These are phyloP conservation scores for Anser brachyrhynchus DNA, from an alignment of 2,113 vertebrate genomes.

Conservation along the genomic window DNA sequence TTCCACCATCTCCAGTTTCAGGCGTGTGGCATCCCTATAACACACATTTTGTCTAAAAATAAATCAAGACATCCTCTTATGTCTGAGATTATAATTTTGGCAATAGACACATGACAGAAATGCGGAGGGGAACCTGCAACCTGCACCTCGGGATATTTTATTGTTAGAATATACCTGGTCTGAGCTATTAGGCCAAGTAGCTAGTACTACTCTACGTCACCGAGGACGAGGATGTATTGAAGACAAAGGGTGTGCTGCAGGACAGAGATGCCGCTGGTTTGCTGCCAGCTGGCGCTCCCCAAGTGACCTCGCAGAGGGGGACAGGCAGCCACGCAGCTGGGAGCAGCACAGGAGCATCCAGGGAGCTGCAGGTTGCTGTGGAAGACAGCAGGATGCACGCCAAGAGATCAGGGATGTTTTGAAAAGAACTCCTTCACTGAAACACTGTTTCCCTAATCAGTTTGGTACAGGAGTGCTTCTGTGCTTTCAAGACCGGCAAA, in stretches of 20 bases:
- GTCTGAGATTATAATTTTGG: not conserved
- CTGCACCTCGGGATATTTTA: not conserved
- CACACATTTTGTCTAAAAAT: not conserved
- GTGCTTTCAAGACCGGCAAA: not conserved
- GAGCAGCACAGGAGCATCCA: not conserved
- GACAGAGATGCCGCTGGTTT: not conserved
- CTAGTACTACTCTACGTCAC: not conserved
- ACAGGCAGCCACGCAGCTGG: not conserved
- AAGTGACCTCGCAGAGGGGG: not conserved
- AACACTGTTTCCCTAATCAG: not conserved
- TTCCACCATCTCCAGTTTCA: not conserved
- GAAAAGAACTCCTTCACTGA: not conserved
- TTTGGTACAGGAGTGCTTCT: not conserved
- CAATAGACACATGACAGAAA: rapidly evolving
- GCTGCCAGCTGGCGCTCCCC: not conserved
- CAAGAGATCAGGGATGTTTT: not conserved
- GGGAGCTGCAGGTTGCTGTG: not conserved
- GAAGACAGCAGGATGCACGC: not conserved
- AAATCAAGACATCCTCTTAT: not conserved
- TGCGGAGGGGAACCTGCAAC: not conserved
- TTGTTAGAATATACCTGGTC: not conserved
- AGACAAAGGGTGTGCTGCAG: not conserved
- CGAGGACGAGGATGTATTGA: not conserved
- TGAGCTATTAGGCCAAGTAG: not conserved
- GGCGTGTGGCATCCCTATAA: not conserved